Conservation (phyloP, 2,113 vertebrate species). For the Chaetorhynchus papuensis region DNA sequence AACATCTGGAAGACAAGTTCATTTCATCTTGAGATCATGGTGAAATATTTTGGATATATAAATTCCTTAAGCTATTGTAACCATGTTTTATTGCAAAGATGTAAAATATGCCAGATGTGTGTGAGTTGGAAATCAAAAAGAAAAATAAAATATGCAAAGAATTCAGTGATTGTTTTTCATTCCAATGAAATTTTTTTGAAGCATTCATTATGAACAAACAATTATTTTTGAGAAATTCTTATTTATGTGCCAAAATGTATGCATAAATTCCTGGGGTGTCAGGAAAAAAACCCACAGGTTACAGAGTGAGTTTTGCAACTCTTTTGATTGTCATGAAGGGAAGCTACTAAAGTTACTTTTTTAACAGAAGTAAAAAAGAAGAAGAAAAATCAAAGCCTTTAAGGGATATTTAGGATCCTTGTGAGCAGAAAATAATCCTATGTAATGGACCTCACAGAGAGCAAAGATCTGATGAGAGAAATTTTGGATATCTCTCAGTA, state of each 20-base stretch:
- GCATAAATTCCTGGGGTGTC: background rate
- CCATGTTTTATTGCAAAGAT: constrained; percentile 99
- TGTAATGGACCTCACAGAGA: background rate
- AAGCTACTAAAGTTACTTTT: background rate
- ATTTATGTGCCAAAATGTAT: background rate
- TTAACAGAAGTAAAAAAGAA: background rate
- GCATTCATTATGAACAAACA: background rate
- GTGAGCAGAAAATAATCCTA: background rate
- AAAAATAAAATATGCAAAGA: constrained; percentile 99
- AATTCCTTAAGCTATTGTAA: constrained; percentile 99
- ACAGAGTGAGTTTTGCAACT: background rate
- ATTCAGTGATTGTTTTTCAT: constrained; percentile 81
- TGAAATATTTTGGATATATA: constrained; percentile 99
- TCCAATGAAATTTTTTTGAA: constrained; percentile 1
- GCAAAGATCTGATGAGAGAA: background rate
- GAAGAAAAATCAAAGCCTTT: background rate
- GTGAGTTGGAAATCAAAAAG: constrained; percentile 93
- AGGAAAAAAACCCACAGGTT: background rate
- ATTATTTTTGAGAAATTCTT: background rate
- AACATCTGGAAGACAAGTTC: constrained; percentile 84
- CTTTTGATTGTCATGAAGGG: background rate
- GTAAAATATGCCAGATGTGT: constrained; percentile 98
- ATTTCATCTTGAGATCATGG: constrained; percentile 85
- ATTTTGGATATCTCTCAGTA: background rate
- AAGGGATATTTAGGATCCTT: background rate